Conservation (phyloP, 2,888 invertebrate genomes). For the Pollenia amentaria region DNA sequence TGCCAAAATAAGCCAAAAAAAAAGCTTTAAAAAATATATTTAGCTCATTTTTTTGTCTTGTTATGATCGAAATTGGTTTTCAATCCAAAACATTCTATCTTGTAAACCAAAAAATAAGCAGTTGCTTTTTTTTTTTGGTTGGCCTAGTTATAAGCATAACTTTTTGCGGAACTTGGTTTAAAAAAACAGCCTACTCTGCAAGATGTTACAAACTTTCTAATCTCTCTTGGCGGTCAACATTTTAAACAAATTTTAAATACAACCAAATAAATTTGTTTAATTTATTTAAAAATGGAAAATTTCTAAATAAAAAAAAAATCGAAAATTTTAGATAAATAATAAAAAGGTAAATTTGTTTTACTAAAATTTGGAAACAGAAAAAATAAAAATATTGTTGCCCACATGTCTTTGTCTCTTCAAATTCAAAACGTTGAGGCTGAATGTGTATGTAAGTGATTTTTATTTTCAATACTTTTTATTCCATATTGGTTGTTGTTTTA, state of each 20-base stretch:
- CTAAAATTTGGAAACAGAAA: slow-evolving; percentile 17
- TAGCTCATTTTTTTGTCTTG: too few species aligned
- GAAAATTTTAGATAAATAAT: slow-evolving; percentile 32
- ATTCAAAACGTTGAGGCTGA: slow-evolving; percentile 40
- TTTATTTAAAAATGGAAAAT: slow-evolving; percentile 15
- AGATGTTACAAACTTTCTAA: too few species aligned
- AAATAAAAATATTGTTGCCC: slow-evolving; percentile 19
- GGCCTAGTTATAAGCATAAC: too few species aligned
- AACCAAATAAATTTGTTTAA: slow-evolving; percentile 6
- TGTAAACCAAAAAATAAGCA: too few species aligned
- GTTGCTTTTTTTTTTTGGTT: too few species aligned
- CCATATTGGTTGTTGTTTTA: slow-evolving; percentile 22
- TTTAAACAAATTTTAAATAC: neutral
- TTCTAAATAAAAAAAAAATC: slow-evolving; percentile 37
- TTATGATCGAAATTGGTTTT: too few species aligned
- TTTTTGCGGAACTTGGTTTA: too few species aligned
- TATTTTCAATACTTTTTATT: slow-evolving; percentile 1
- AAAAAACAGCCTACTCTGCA: too few species aligned
- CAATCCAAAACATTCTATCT: too few species aligned
- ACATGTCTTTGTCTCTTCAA: slow-evolving; percentile 50
- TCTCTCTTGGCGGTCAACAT: neutral
- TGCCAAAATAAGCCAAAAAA: too few species aligned
- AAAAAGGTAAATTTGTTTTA: slow-evolving; percentile 52
- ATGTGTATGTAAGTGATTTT: slow-evolving; percentile 53
- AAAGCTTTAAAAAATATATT: too few species aligned